phyloP scores from a whole-genome alignment of 2,113 vertebrate genomes.

The Chionomys nivalis region DNA sequence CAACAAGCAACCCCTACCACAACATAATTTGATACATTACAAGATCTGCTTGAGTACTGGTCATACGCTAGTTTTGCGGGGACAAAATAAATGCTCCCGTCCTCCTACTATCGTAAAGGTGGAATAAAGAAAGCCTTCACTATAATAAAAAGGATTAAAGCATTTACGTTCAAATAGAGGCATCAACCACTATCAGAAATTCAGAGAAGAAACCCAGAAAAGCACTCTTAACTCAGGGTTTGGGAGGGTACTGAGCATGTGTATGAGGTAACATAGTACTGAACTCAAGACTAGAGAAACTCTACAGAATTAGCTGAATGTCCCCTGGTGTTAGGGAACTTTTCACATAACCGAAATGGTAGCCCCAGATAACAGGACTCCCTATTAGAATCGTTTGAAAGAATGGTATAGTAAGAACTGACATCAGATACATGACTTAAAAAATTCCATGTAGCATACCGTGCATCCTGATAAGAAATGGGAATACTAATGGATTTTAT shows the following conservation, averaged over 20 bases:
- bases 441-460: not conserved
- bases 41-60: not conserved
- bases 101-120: not conserved
- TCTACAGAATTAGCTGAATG: not conserved
- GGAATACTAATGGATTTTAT: not conserved
- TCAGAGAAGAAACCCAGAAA: not conserved
- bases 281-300: slow-evolving; percentile 8
- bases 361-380: not conserved
- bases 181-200: not conserved
- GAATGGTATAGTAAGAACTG: not conserved
- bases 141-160: not conserved
- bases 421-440: not conserved
- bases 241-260: not conserved
- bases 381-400: not conserved
- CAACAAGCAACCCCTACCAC: too few relatives aligned
- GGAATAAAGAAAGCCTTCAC: not conserved
- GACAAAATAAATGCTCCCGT: not conserved
- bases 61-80: not conserved
- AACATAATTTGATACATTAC: not conserved
- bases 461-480: not conserved
- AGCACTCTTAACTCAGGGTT: not conserved
- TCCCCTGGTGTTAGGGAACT: not conserved
- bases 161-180: not conserved
- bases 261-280: not conserved
- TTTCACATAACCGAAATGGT: not conserved